These are phyloP conservation scores for Diloba caeruleocephala DNA, from an alignment of 2,888 invertebrate genomes.

Conservation along the genomic window DNA sequence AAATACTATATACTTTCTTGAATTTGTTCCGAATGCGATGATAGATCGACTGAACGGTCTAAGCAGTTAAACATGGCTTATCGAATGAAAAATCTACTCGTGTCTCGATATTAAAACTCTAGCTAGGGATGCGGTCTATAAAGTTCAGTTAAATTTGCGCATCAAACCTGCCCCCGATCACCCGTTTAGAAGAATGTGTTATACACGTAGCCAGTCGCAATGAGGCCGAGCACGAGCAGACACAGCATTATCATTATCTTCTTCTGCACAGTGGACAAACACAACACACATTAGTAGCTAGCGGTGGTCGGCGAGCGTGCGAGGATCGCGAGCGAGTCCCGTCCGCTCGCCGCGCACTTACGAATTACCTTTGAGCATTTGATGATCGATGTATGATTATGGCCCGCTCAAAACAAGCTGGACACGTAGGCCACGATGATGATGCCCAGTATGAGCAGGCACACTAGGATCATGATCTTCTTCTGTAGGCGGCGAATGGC, in stretches of 20 bases:
- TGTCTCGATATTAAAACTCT: conserved; percentile 61
- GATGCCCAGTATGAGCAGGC: conserved; percentile 95
- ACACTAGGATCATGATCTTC: conserved; percentile 97
- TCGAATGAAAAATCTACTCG: conserved; percentile 50
- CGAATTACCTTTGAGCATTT: conserved; percentile 83
- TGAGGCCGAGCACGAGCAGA: conserved; percentile 94
- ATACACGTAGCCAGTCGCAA: conserved; percentile 89
- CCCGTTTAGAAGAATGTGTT: conserved; percentile 86
- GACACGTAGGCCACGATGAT: conserved; percentile 93
- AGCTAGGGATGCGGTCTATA: conserved; percentile 73
- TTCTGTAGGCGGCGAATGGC: conserved; percentile 90
- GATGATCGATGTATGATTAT: conserved; percentile 62
- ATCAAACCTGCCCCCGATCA: conserved; percentile 85
- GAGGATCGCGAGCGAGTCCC: conserved; percentile 50
- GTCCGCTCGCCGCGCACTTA: conserved; percentile 63
- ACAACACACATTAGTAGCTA: conserved; percentile 83
- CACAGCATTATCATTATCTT: conserved; percentile 98
- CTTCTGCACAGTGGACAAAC: conserved; percentile 93
- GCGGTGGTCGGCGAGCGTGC: conserved; percentile 71
- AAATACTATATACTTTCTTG: conserved; percentile 26
- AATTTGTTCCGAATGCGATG: conserved; percentile 56
- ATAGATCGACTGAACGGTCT: conserved; percentile 43
- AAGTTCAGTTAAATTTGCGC: conserved; percentile 66
- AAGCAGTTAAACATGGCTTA: conserved; percentile 44
- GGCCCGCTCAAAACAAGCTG: conserved; percentile 88